phyloP scores from a whole-genome alignment of 1,140 invertebrate genomes.

The Papilio polyxenes region DNA sequence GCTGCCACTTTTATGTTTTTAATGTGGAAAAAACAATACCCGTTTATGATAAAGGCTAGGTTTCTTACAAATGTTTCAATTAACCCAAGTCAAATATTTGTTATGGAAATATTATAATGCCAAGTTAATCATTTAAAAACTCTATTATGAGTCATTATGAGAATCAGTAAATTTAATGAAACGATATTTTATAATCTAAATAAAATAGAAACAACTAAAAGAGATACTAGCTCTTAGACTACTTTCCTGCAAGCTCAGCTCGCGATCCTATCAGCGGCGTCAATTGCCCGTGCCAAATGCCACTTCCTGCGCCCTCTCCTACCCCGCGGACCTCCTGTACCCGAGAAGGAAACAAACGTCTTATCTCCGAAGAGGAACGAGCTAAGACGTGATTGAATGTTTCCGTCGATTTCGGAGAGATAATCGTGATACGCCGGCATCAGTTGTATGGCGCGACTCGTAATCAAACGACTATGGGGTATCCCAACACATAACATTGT shows the following conservation, averaged over 20 bases:
- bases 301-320: slow-evolving; percentile 59
- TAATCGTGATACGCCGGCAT: slow-evolving; percentile 49
- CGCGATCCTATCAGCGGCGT: slow-evolving; percentile 77
- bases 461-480: slow-evolving; percentile 15
- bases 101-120: neutral
- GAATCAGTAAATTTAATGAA: neutral
- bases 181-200: neutral
- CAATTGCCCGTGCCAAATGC: slow-evolving; percentile 80
- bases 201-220: neutral
- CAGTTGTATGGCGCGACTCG: slow-evolving; percentile 36
- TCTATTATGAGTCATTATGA: neutral
- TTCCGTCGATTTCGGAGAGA: slow-evolving; percentile 67
- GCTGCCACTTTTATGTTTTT: too few relatives aligned
- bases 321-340: slow-evolving; percentile 29
- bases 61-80: neutral
- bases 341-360: slow-evolving; percentile 55
- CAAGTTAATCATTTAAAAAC: neutral
- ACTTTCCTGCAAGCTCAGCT: slow-evolving; percentile 73
- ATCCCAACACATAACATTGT: neutral
- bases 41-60: too few relatives aligned
- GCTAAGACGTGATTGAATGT: slow-evolving; percentile 69
- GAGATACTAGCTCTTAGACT: slow-evolving; percentile 48
- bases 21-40: too few relatives aligned
- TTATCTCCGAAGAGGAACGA: slow-evolving; percentile 65
- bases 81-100: neutral